phyloP scores from a whole-genome alignment of 2,888 invertebrate genomes.

The Danaus chrysippus region DNA sequence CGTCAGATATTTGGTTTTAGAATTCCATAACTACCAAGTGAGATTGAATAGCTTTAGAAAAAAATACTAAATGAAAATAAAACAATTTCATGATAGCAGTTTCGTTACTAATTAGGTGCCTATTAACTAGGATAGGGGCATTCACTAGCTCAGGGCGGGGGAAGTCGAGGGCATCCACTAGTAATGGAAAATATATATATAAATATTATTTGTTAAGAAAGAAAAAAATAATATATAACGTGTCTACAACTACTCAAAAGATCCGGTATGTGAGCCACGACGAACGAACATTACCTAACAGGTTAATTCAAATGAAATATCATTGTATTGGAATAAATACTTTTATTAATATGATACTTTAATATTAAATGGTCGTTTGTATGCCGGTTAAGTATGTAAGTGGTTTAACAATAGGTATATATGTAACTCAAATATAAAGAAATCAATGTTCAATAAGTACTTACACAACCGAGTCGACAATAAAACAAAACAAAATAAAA shows the following conservation, averaged over 20 bases:
- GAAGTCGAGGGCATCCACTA: constrained; percentile 73
- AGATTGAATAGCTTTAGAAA: constrained; percentile 48
- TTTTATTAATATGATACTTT: constrained; percentile 72
- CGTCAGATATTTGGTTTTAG: constrained; percentile 50
- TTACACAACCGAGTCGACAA: constrained; percentile 75
- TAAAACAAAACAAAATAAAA: constrained; percentile 56
- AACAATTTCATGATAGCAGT: constrained; percentile 59
- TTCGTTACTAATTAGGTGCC: constrained; percentile 64
- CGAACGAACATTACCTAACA: constrained; percentile 41
- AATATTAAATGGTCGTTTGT: constrained; percentile 63
- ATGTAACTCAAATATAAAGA: constrained; percentile 61
- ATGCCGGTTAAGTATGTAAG: constrained; percentile 71
- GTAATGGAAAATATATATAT: constrained; percentile 60
- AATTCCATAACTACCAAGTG: constrained; percentile 59
- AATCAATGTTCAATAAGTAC: constrained; percentile 79
- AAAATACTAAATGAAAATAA: constrained; percentile 36
- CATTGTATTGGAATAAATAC: constrained; percentile 67
- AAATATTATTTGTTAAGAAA: constrained; percentile 26
- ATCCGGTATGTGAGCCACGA: constrained; percentile 77
- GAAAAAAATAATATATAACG: constrained; percentile 54
- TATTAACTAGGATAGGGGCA: constrained; percentile 68
- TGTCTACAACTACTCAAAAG: constrained; percentile 66
- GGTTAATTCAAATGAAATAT: constrained; percentile 66
- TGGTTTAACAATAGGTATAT: constrained; percentile 70
- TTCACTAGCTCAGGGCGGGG: constrained; percentile 70